phyloP scores from a whole-genome alignment of 2,888 invertebrate species.

The Asteroscopus sphinx region DNA sequence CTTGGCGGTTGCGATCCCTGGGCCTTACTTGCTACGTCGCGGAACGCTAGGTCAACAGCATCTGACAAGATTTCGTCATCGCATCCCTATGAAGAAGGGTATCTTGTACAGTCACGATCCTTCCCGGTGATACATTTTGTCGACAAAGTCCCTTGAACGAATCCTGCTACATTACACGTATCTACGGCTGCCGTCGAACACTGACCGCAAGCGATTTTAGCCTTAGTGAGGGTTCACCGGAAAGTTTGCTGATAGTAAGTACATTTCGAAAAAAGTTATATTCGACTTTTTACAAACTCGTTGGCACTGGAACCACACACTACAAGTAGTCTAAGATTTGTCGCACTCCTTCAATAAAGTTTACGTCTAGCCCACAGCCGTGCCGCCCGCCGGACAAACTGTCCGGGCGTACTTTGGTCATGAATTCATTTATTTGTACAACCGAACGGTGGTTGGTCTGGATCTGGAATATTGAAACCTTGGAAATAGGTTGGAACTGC shows the following conservation, averaged over 20 bases:
- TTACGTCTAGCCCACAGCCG: constrained; percentile 17
- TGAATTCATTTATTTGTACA: constrained; percentile 39
- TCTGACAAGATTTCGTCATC: no score
- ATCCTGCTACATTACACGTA: no score
- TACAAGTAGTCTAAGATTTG: constrained; percentile 16
- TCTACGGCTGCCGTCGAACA: no score
- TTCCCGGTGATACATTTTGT: no score
- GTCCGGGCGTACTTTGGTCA: constrained; percentile 3
- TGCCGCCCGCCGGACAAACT: constrained; percentile 13
- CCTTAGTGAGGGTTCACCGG: no score
- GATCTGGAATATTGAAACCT: constrained; percentile 33
- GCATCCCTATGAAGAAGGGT: no score
- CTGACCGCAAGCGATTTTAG: no score
- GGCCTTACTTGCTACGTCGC: no score
- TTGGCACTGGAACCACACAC: constrained; percentile 12
- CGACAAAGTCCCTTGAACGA: no score
- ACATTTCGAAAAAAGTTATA: neutral
- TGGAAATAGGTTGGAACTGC: constrained; percentile 9
- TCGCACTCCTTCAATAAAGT: constrained; percentile 40
- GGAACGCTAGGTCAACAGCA: no score
- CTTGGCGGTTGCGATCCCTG: no score
- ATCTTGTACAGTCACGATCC: no score
- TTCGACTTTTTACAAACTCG: neutral
- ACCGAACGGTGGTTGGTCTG: constrained; percentile 19
- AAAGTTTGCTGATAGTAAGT: neutral